Evolutionary conservation across 1,140 invertebrate species (phyloP), one percentile per base, ranked within the genome.

Genomic region (Pseudomyrmex pallidus): DNA sequence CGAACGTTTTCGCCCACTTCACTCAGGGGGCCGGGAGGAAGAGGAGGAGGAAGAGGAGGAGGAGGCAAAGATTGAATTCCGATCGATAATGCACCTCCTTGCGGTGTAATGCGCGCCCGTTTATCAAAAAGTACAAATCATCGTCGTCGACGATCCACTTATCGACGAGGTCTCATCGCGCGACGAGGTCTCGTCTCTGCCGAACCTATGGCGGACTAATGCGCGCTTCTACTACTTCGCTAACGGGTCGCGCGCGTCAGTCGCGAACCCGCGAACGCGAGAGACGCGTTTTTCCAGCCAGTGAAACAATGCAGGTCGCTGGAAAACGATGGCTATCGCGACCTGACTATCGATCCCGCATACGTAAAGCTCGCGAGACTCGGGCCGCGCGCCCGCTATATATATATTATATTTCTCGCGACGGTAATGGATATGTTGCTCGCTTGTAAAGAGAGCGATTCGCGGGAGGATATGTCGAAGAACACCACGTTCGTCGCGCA

Each of bases 311-410:
- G 76, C 76, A 50, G 66, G 48, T 61, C 59, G 78, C 57, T 52
- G 67, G 59, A 56, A 74, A 74, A 82, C 44, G 83, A 84, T 72
- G 76, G 66, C 64, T 80, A 82, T 82, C 77, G 73, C 61, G 56
- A 1, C 66, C 35, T 35, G 50, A 44, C 64, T 82, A 84, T 84
- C 68, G 74, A 80, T 84, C 68, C 17, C 59, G 22, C 76, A 73
- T 59, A 64, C 67, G 68, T 63, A 74, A 72, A 84, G 22, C 85
- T 80, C 56, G 25, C 44, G 67, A 54, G 76, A 87, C 56, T 77
- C 35, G 46, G 15, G 22, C 17, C 17, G 52, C 46, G 59, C 44
- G 35, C 35, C 35, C 35, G 35, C 35, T 35, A 35, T 7, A 35
- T 35, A 35, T 61, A 57, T 57, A 62, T 84, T 61, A 59, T 52